Evolutionary conservation across 64 coral and sea anemone genomes (phyloP).

Genomic region (Hydrozoanthus tunicans): DNA sequence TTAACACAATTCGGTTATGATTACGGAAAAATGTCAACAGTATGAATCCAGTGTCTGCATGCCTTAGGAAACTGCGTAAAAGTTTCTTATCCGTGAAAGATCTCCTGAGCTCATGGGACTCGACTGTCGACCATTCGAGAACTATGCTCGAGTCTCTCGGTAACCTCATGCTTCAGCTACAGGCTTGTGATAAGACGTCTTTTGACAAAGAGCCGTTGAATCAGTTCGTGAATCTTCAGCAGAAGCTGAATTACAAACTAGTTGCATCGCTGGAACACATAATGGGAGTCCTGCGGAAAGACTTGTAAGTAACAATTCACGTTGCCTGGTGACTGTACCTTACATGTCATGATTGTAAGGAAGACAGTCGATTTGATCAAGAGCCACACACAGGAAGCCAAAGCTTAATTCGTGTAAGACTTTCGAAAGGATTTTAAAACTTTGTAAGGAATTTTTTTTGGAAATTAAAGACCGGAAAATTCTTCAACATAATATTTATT

Average conservation of each 20-base stretch:
- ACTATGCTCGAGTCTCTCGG: slow-evolving; percentile 31
- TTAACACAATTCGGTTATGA: neutral
- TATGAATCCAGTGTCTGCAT: slow-evolving; percentile 32
- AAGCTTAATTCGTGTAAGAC: too few species aligned
- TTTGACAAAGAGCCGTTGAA: slow-evolving; percentile 62
- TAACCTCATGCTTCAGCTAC: slow-evolving; percentile 53
- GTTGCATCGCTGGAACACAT: slow-evolving; percentile 54
- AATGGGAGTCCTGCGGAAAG: slow-evolving; percentile 37
- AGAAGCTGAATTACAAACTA: slow-evolving; percentile 66
- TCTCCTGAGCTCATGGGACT: neutral
- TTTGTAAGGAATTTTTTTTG: too few species aligned
- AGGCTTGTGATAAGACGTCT: slow-evolving; percentile 61
- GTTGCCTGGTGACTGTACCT: too few species aligned
- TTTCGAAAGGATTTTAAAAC: too few species aligned
- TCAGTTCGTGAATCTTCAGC: slow-evolving; percentile 46
- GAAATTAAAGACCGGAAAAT: too few species aligned
- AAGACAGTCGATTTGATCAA: too few species aligned
- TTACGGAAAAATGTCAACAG: neutral
- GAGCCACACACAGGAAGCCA: too few species aligned
- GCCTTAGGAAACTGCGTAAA: slow-evolving; percentile 26
- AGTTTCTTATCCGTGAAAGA: slow-evolving; percentile 39
- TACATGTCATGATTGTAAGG: too few species aligned
- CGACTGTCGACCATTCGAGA: neutral
- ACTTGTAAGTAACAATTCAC: slow-evolving; percentile 47
- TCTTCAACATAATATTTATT: too few species aligned